Conservation (phyloP, 2,113 vertebrate genomes). For the Pachycephala philippinensis region DNA sequence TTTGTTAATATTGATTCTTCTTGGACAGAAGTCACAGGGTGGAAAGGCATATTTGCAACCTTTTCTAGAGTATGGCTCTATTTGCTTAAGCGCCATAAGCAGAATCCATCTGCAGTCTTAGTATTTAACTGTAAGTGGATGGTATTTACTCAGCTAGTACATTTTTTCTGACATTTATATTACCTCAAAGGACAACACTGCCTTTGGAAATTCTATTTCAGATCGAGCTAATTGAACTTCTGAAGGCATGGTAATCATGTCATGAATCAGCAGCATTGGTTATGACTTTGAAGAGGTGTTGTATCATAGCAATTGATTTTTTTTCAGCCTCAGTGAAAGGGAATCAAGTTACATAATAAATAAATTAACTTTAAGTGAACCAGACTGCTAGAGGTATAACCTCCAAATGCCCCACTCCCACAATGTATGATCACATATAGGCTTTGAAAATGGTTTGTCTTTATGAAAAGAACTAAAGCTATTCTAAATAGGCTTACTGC, state of each 20-base stretch:
- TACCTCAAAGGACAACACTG: conserved; percentile 21
- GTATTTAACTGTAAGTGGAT: conserved; percentile 2
- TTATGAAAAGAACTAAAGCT: not conserved
- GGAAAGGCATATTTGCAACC: not conserved
- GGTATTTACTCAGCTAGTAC: conserved; percentile 22
- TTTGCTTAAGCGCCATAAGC: not conserved
- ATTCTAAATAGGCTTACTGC: not conserved
- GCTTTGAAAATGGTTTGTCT: not conserved
- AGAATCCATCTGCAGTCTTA: not conserved
- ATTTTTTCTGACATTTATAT: conserved; percentile 47
- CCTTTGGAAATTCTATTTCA: conserved; percentile 28
- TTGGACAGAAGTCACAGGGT: not conserved
- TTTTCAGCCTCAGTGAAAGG: not conserved
- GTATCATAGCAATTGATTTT: not conserved
- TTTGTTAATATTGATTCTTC: not conserved
- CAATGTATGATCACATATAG: not conserved
- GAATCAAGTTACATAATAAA: not conserved
- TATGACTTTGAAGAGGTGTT: conserved; percentile 1
- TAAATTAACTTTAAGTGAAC: not conserved
- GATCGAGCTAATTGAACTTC: conserved; percentile 23
- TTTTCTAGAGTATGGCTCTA: not conserved
- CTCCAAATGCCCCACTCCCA: not conserved
- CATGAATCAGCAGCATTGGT: not conserved
- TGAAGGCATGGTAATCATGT: not conserved
- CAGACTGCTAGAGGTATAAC: not conserved